Conservation (phyloP, 2,113 vertebrate species). For the Grantiella picta region DNA sequence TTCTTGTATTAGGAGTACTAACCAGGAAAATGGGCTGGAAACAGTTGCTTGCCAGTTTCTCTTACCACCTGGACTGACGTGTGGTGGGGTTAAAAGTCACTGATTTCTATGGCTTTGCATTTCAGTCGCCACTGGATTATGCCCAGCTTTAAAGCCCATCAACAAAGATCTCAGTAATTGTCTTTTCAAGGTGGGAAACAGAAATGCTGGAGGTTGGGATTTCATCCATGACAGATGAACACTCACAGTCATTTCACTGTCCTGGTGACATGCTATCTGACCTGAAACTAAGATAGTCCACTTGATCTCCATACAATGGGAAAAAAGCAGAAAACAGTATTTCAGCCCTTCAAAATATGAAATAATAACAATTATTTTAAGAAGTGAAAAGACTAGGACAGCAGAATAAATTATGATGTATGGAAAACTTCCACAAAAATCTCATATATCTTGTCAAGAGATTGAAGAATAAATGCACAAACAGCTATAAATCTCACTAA, state of each 20-base stretch:
- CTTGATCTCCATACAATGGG: neutral
- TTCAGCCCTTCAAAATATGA: neutral
- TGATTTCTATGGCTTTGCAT: neutral
- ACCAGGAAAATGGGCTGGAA: conserved; percentile 40
- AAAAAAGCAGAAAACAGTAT: neutral
- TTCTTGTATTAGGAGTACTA: conserved; percentile 23
- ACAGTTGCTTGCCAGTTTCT: conserved; percentile 29
- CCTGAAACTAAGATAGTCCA: neutral
- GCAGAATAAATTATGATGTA: neutral
- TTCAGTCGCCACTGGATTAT: conserved; percentile 21
- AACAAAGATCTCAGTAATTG: neutral
- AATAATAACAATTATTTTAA: neutral
- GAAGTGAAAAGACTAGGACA: neutral
- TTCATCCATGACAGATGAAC: neutral
- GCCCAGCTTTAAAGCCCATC: conserved; percentile 14
- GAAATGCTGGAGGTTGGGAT: neutral
- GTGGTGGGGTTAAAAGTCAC: conserved; percentile 49
- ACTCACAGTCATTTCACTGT: neutral
- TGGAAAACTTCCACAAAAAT: neutral
- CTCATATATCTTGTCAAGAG: neutral
- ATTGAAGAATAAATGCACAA: neutral
- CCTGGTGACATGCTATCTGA: neutral
- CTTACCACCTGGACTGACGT: conserved; percentile 25
- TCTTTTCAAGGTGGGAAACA: conserved; percentile 12
- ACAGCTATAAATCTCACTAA: neutral